These are phyloP conservation scores for Philotrypesis tridentata DNA, from an alignment of 1,140 invertebrate genomes.

Conservation along the genomic window DNA sequence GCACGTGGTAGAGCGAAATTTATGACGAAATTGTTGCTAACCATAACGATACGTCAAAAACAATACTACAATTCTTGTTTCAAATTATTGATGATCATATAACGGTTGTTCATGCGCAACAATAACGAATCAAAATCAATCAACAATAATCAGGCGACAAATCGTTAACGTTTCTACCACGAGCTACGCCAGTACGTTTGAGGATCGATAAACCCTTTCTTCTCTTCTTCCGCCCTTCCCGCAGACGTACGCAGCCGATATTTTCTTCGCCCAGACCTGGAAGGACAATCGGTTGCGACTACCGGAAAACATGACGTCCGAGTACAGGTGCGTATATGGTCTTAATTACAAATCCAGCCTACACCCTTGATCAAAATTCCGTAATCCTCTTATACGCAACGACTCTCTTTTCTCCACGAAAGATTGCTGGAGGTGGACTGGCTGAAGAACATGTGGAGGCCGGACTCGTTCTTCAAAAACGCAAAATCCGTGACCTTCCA, in stretches of 20 bases:
- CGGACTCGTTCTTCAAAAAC: conserved; percentile 92
- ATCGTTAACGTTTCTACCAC: too few relatives aligned
- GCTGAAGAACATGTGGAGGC: conserved; percentile 93
- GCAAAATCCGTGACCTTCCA: conserved; percentile 94
- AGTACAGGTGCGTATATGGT: conserved; percentile 79
- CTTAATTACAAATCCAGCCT: background rate
- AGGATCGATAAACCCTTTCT: background rate
- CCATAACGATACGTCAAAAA: too few relatives aligned
- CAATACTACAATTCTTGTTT: too few relatives aligned
- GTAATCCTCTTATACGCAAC: background rate
- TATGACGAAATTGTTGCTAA: too few relatives aligned
- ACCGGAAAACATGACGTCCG: conserved; percentile 93
- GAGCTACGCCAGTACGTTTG: too few relatives aligned
- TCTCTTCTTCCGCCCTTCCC: too few relatives aligned
- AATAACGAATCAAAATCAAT: too few relatives aligned
- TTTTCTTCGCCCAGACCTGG: conserved; percentile 94
- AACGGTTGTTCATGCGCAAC: too few relatives aligned
- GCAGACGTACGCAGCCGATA: conserved; percentile 91
- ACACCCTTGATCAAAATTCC: too few relatives aligned
- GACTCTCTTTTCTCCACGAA: background rate
- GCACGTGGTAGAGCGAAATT: too few relatives aligned
- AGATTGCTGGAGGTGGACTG: conserved; percentile 89
- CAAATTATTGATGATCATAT: too few relatives aligned
- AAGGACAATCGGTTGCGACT: conserved; percentile 90
- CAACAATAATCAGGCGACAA: too few relatives aligned